phyloP scores from a whole-genome alignment of 2,888 invertebrate genomes.

The Chloroclysta siterata region DNA sequence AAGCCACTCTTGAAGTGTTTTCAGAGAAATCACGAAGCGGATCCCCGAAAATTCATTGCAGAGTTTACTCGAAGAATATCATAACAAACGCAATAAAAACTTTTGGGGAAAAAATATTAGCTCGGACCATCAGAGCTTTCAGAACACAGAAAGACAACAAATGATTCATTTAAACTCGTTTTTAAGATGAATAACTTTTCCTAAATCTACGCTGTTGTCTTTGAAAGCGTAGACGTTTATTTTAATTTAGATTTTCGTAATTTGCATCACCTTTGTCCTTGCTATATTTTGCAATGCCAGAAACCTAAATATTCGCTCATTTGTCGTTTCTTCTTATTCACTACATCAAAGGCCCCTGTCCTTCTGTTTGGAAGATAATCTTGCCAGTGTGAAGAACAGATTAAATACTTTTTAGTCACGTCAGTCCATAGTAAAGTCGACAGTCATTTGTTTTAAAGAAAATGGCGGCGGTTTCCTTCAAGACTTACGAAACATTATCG shows the following conservation, averaged over 20 bases:
- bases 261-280: neutral
- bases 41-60: slow-evolving; percentile 54
- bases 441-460: too few species aligned
- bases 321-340: neutral
- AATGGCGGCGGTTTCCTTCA: too few species aligned
- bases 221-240: neutral
- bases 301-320: neutral
- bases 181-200: slow-evolving; percentile 52
- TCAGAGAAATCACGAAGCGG: slow-evolving; percentile 54
- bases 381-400: too few species aligned
- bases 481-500: too few species aligned
- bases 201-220: slow-evolving; percentile 42
- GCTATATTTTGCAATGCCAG: neutral
- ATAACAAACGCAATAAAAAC: slow-evolving; percentile 67
- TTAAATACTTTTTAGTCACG: too few species aligned
- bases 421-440: too few species aligned
- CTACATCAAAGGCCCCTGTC: too few species aligned
- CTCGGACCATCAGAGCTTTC: slow-evolving; percentile 56
- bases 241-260: neutral
- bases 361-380: too few species aligned
- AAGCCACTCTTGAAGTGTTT: slow-evolving; percentile 49
- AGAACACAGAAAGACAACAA: slow-evolving; percentile 60
- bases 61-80: slow-evolving; percentile 51
- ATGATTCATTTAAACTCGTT: slow-evolving; percentile 51
- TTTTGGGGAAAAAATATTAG: slow-evolving; percentile 62